A percentile compares a stretch with the other conserved stretches of the same genome.
These are phyloP conservation scores for Steinernema feltiae DNA, from an alignment of 1,140 invertebrate genomes.

Conservation along the genomic window DNA sequence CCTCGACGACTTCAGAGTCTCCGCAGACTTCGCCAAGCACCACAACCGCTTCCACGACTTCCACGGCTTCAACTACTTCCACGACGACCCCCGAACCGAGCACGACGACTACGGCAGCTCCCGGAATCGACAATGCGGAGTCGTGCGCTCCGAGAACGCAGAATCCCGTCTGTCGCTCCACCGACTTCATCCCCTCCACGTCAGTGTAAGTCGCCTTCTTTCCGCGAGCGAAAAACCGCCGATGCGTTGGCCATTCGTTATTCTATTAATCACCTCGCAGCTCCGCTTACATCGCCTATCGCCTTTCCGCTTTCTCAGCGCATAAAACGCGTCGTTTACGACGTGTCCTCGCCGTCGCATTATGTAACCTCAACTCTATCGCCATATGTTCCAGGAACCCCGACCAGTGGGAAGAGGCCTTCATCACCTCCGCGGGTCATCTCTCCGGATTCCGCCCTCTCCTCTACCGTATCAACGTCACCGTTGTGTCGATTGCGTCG, in stretches of 20 bases:
- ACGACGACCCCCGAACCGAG: neutral
- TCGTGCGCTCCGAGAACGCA: neutral
- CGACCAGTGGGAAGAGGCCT: neutral
- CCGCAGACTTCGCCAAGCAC: too few species aligned
- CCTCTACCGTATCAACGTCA: neutral
- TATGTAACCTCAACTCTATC: neutral
- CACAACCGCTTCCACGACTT: neutral
- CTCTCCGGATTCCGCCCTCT: neutral
- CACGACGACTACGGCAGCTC: neutral
- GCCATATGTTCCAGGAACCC: slow-evolving; percentile 2
- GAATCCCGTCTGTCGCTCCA: neutral
- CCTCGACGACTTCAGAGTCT: neutral
- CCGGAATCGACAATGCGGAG: too few species aligned
- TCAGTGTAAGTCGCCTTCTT: neutral
- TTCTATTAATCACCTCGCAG: neutral
- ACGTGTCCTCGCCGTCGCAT: slow-evolving; percentile 1
- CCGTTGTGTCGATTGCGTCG: neutral
- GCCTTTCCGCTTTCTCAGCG: neutral
- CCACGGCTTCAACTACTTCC: neutral
- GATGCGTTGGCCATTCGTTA: too few species aligned
- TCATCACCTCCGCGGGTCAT: neutral
- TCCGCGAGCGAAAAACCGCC: too few species aligned
- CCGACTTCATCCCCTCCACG: too few species aligned
- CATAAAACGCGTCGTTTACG: slow-evolving; percentile 15
- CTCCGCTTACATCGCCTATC: neutral